Evolutionary conservation across 2,888 invertebrate genomes (phyloP), one percentile per base, ranked within the genome.

Genomic region (Nebria salina): DNA sequence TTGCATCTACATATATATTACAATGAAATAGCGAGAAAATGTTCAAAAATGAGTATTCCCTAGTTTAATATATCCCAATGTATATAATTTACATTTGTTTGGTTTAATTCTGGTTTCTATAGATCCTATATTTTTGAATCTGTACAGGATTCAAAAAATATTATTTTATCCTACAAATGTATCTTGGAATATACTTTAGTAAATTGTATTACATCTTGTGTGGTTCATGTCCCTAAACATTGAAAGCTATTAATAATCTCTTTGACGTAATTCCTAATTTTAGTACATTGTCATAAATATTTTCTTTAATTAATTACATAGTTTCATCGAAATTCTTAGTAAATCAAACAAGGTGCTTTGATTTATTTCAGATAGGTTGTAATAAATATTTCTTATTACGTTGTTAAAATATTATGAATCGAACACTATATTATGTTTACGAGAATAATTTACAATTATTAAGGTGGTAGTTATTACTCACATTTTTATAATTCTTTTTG

Each of bases 251-350:
- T 75, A 75, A 75, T 75, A 75, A 34, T 65, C 26, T 75, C 54
- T 13, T 65, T 75, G 75, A 65, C 75, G 65, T 75, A 75, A 65
- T 64, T 75, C 65, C 41, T 75, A 64, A n/a, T 25, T 75, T 75
- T 75, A 75, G 26, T 75, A 75, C 75, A 75, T 64, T 65, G 75
- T 65, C 54, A 75, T 65, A 75, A 75, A 75, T 75, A 75, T 65
- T 65, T 75, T 13, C 65, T 20, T 75, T 75, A 75, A 75, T 75
- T 64, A 75, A 75, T 75, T 75, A 75, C 75, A 65, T 25, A 65
- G 65, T 75, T 75, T 75, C 65, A 34, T 65, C 25, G 34, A 20
- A 75, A 64, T 75, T 34, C 75, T 65, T 64, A 65, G 75, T 75
- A 75, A 75, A 75, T 75, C 75, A 75, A 25, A 25, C 15, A 41